Evolutionary conservation across 2,797 vertebrate species (phyloP).

Genomic region (Anolis apletophallus): DNA sequence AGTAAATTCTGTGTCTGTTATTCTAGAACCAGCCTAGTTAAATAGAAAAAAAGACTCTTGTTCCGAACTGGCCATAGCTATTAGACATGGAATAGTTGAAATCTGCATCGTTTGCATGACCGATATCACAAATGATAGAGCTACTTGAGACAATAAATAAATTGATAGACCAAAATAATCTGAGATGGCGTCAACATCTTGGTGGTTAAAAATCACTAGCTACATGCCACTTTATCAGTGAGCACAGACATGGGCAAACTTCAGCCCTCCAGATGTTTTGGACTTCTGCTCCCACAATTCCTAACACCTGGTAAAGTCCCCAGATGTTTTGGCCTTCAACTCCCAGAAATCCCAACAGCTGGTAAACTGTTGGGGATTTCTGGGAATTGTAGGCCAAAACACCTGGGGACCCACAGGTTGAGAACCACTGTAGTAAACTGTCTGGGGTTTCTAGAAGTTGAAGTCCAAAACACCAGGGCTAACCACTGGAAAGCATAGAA

Average conservation of each 20-base stretch:
- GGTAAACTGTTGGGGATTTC: no score
- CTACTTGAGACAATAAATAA: neutral
- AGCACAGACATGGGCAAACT: no score
- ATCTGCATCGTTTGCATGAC: neutral
- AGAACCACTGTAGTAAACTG: no score
- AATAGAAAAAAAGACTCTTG: neutral
- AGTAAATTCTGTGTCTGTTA: neutral
- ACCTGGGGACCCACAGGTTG: no score
- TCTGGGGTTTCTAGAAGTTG: no score
- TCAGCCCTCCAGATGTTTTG: no score
- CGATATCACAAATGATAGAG: neutral
- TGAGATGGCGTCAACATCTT: neutral
- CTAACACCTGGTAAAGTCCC: no score
- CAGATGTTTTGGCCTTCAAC: no score
- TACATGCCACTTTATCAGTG: neutral
- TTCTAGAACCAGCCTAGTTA: neutral
- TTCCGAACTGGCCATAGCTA: neutral
- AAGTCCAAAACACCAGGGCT: no score
- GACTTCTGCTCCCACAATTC: no score
- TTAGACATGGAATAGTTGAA: neutral
- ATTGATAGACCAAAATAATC: neutral
- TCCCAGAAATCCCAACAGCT: no score
- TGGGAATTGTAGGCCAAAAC: no score
- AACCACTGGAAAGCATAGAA: neutral
- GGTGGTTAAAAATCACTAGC: neutral